Evolutionary conservation across 2,797 vertebrate species (phyloP).

Genomic region (Heteromormyrus szaboi): DNA sequence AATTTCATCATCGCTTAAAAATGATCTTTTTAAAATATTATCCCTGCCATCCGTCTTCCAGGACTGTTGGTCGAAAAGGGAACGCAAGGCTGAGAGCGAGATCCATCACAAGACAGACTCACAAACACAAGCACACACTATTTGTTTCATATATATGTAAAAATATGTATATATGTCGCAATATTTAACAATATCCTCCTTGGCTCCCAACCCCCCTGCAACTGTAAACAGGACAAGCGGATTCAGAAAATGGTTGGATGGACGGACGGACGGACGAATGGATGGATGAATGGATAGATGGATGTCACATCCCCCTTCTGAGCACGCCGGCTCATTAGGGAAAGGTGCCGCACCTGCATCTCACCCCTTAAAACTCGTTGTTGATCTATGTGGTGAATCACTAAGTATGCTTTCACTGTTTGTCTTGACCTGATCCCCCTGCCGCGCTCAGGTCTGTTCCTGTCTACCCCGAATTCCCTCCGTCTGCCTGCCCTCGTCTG

Average conservation of each 20-base stretch:
- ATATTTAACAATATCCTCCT: neutral
- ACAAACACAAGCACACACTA: neutral
- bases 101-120: neutral
- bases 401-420: neutral
- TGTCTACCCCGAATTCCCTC: neutral
- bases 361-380: neutral
- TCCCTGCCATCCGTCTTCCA: neutral
- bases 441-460: too few species aligned
- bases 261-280: neutral
- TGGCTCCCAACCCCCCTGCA: neutral
- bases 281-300: neutral
- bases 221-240: neutral
- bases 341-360: neutral
- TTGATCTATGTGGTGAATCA: neutral
- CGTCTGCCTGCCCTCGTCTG: neutral
- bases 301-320: neutral
- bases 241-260: neutral
- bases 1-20: neutral
- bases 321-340: neutral
- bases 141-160: neutral
- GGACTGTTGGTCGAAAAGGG: neutral
- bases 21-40: neutral
- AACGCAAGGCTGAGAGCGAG: neutral
- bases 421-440: neutral
- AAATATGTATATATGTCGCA: neutral